Conservation (phyloP, 2,113 vertebrate genomes). For the Myrmophylax atrothorax region DNA sequence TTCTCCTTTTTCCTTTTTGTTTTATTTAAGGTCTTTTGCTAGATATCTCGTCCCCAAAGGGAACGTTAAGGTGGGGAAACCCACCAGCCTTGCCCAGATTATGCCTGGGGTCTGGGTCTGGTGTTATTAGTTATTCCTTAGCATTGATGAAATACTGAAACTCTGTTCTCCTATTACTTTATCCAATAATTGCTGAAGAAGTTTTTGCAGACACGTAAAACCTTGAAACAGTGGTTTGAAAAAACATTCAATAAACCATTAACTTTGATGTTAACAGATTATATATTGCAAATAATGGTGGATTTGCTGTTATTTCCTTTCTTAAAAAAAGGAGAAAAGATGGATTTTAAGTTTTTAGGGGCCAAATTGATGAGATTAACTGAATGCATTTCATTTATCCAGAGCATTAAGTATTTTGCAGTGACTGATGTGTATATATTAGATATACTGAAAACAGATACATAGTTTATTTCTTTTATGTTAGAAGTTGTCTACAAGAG, state of each 20-base stretch:
- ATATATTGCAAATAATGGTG: neutral
- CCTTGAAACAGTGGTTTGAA: neutral
- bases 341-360: slow-evolving; percentile 26
- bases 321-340: slow-evolving; percentile 11
- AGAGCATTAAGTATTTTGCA: slow-evolving; percentile 53
- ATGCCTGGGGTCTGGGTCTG: neutral
- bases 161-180: slow-evolving; percentile 21
- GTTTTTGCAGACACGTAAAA: slow-evolving; percentile 39
- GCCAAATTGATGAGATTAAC: slow-evolving; percentile 32
- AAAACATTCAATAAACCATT: neutral
- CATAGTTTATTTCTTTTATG: slow-evolving; percentile 62
- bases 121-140: neutral
- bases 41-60: neutral
- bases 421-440: slow-evolving; percentile 55
- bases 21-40: neutral
- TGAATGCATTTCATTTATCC: slow-evolving; percentile 52
- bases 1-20: neutral
- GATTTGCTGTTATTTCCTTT: slow-evolving; percentile 22
- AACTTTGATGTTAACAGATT: slow-evolving; percentile 40
- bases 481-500: slow-evolving; percentile 41
- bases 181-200: slow-evolving; percentile 42
- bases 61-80: neutral
- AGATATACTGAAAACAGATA: slow-evolving; percentile 58
- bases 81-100: neutral
- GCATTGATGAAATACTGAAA: neutral